phyloP scores from a whole-genome alignment of 2,888 invertebrate species.

The Limenitis camilla region DNA sequence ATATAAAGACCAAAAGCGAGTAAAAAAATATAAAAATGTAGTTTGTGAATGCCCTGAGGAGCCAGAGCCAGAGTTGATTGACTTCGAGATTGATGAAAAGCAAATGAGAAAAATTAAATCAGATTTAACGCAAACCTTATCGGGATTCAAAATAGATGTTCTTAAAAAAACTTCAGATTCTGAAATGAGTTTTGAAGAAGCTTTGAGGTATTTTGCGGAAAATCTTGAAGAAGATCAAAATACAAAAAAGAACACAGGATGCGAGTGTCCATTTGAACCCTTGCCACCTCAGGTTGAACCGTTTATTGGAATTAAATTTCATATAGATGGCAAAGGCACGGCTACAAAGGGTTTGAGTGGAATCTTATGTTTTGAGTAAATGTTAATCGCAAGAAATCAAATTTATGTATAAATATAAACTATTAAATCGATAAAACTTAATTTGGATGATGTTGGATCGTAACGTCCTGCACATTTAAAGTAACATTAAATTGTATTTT shows the following conservation, averaged over 20 bases:
- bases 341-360: conserved; percentile 35
- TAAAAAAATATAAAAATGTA: conserved; percentile 23
- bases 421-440: no score
- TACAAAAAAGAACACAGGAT: conserved; percentile 13
- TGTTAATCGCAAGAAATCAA: conserved; percentile 13
- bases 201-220: conserved; percentile 30
- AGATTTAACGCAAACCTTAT: conserved; percentile 38
- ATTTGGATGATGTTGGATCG: no score
- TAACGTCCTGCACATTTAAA: no score
- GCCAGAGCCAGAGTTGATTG: conserved; percentile 16
- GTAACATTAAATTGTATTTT: no score
- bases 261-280: conserved; percentile 32
- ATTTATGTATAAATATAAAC: background rate
- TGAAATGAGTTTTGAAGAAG: conserved; percentile 40
- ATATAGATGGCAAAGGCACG: conserved; percentile 39
- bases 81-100: conserved; percentile 23
- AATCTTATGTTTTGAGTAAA: conserved; percentile 36
- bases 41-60: conserved; percentile 32
- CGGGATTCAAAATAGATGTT: conserved; percentile 39
- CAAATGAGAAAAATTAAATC: conserved; percentile 33
- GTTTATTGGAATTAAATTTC: conserved; percentile 31
- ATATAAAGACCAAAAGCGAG: conserved; percentile 23
- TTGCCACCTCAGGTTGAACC: conserved; percentile 7
- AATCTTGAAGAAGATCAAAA: conserved; percentile 20
- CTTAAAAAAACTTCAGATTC: conserved; percentile 26